Evolutionary conservation across 2,888 invertebrate genomes (phyloP).

Genomic region (Drosophila putrida): DNA sequence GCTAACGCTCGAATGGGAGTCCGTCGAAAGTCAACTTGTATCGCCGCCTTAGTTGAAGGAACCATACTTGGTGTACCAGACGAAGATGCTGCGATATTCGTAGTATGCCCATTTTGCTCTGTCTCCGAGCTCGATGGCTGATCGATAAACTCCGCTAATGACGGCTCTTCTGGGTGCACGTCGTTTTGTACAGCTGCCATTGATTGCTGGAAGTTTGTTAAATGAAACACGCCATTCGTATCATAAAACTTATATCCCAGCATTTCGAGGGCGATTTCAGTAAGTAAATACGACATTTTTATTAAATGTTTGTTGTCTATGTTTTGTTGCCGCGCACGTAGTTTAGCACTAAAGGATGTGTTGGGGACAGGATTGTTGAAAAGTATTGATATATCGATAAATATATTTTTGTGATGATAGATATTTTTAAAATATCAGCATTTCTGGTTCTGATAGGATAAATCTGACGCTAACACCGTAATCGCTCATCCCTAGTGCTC

Average conservation of each 20-base stretch:
- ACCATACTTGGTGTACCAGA: background rate
- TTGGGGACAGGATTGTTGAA: no score
- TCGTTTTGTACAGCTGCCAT: constrained; percentile 36
- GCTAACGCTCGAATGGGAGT: constrained; percentile 8
- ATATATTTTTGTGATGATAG: no score
- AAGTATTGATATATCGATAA: background rate
- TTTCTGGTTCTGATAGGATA: no score
- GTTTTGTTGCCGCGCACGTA: background rate
- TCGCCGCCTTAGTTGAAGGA: constrained; percentile 3
- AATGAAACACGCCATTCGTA: constrained; percentile 75
- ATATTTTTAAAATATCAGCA: no score
- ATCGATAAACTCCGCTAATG: constrained; percentile 55
- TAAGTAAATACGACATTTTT: constrained; percentile 82
- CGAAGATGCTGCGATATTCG: background rate
- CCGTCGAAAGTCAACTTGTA: constrained; percentile 12
- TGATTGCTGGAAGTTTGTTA: constrained; percentile 78
- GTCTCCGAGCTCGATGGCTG: constrained; percentile 11
- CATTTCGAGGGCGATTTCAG: constrained; percentile 84
- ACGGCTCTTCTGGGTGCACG: constrained; percentile 56
- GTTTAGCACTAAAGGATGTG: background rate
- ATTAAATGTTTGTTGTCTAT: background rate
- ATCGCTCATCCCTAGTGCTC: no score
- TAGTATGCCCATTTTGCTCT: constrained; percentile 12
- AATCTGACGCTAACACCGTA: no score
- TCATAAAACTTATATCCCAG: constrained; percentile 84